Evolutionary conservation across 2,888 invertebrate species (phyloP).

Genomic region (Troides oblongomaculatus): DNA sequence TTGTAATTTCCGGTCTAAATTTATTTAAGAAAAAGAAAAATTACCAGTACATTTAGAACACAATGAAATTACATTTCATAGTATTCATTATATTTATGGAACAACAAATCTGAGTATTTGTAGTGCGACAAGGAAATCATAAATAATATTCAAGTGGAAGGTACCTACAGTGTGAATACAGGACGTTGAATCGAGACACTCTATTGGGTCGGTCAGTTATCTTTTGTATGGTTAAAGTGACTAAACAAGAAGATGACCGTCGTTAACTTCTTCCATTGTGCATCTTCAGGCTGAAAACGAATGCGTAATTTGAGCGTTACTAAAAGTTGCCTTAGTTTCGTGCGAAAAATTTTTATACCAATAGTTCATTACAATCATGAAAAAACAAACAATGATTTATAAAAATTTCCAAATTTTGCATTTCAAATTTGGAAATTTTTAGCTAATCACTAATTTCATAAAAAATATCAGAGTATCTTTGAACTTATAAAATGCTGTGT

Average conservation of each 20-base stretch:
- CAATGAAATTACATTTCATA: not conserved
- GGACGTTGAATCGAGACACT: constrained; percentile 60
- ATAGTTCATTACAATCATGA: too few relatives aligned
- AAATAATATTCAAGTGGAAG: constrained; percentile 48
- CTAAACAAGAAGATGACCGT: constrained; percentile 62
- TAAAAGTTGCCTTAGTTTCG: not conserved
- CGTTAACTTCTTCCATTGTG: constrained; percentile 56
- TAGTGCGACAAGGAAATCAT: constrained; percentile 46
- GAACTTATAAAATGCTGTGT: too few relatives aligned
- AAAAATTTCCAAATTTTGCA: too few relatives aligned
- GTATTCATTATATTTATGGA: not conserved
- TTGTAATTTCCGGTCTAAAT: not conserved
- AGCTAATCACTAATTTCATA: too few relatives aligned
- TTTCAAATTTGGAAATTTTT: too few relatives aligned
- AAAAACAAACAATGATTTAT: too few relatives aligned
- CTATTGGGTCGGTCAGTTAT: constrained; percentile 48
- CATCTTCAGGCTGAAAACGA: constrained; percentile 26
- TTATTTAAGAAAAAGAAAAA: not conserved
- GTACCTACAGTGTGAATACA: constrained; percentile 56
- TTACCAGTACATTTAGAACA: not conserved
- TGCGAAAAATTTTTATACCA: too few relatives aligned
- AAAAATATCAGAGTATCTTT: too few relatives aligned
- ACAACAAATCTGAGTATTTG: constrained; percentile 24
- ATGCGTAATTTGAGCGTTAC: constrained; percentile 16
- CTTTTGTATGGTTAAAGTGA: constrained; percentile 67